Evolutionary conservation across 2,113 vertebrate species (phyloP).

Genomic region (Gallinago undulata): DNA sequence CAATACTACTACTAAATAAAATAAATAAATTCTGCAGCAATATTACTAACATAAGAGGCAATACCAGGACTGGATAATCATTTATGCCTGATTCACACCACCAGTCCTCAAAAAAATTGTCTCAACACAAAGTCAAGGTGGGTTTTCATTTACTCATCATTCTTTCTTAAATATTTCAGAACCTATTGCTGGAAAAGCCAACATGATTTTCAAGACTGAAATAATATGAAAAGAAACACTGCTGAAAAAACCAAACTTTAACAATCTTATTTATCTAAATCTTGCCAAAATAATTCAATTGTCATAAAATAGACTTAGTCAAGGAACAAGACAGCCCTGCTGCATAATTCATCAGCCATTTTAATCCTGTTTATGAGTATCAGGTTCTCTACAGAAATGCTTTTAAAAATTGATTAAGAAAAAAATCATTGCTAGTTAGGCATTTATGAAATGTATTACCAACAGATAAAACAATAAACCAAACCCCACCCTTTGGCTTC

Average conservation of each 20-base stretch:
- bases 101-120: not conserved
- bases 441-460: slow-evolving; percentile 13
- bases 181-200: not conserved
- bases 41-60: not conserved
- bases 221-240: not conserved
- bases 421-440: slow-evolving; percentile 2
- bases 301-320: slow-evolving; percentile 42
- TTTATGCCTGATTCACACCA: not conserved
- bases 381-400: slow-evolving; percentile 24
- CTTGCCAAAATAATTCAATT: slow-evolving; percentile 38
- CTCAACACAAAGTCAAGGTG: not conserved
- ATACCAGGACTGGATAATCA: not conserved
- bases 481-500: not conserved
- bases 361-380: slow-evolving; percentile 53
- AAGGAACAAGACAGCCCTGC: slow-evolving; percentile 41
- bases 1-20: not conserved
- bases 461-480: slow-evolving; percentile 42
- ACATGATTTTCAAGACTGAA: not conserved
- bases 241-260: slow-evolving; percentile 34
- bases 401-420: slow-evolving; percentile 55
- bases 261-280: slow-evolving; percentile 19
- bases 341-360: slow-evolving; percentile 61
- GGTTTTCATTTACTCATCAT: not conserved
- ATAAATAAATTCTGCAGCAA: not conserved
- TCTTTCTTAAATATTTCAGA: slow-evolving; percentile 33